A percentile compares a stretch with the other conserved stretches of the same genome.
Conservation (phyloP, 2,888 invertebrate species). For the Latrodectus hesperus region DNA sequence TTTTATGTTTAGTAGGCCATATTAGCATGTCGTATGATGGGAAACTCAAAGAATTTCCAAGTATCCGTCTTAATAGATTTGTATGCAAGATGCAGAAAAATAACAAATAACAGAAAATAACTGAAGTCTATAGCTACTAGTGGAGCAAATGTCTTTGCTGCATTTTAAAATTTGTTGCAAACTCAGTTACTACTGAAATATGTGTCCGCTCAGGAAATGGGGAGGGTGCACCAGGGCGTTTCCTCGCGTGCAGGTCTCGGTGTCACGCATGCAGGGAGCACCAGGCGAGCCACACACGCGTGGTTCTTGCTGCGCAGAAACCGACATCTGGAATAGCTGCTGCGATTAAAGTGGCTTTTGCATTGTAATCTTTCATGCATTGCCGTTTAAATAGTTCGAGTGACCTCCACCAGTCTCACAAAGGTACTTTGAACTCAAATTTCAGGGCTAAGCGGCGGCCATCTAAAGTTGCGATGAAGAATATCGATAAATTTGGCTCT, state of each 20-base stretch:
- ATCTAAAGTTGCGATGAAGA: neutral
- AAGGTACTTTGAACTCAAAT: constrained; percentile 37
- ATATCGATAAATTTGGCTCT: neutral
- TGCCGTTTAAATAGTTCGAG: constrained; percentile 3
- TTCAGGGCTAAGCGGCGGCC: neutral
- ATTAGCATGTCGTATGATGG: too few species aligned
- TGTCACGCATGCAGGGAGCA: neutral
- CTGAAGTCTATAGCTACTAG: too few species aligned
- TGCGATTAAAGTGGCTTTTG: constrained; percentile 1
- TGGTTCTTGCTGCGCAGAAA: neutral
- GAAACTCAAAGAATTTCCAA: too few species aligned
- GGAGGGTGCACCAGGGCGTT: neutral
- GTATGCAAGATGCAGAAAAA: too few species aligned
- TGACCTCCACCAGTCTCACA: neutral
- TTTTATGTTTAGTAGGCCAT: too few species aligned
- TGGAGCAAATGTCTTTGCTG: too few species aligned
- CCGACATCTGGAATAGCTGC: neutral
- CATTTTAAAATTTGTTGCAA: too few species aligned
- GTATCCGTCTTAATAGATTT: too few species aligned
- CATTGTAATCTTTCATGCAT: constrained; percentile 17
- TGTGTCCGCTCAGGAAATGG: neutral
- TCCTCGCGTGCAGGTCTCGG: neutral
- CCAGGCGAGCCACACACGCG: neutral
- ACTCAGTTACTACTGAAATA: neutral
- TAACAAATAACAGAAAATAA: too few species aligned